Evolutionary conservation across 1,140 invertebrate species (phyloP).

Genomic region (Temnothorax longispinosus): DNA sequence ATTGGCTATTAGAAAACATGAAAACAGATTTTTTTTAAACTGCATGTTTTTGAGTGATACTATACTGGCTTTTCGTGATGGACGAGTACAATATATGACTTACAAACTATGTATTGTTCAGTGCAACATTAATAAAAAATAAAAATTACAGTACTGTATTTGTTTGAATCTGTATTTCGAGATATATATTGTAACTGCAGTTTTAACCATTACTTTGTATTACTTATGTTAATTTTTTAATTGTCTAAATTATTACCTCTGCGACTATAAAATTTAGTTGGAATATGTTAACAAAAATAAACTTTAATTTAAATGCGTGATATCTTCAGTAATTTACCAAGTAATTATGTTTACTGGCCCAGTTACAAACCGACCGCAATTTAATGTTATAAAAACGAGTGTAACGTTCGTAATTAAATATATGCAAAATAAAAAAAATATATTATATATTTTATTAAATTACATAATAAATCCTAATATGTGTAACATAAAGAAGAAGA

Average conservation of each 20-base stretch:
- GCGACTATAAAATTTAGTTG: neutral
- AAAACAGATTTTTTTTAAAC: conserved; percentile 9
- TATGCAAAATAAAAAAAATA: neutral
- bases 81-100: neutral
- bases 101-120: conserved; percentile 3
- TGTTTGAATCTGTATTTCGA: neutral
- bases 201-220: neutral
- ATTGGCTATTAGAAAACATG: conserved; percentile 35
- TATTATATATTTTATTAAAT: neutral
- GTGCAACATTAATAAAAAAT: conserved; percentile 1
- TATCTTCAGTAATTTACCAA: neutral
- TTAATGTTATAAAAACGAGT: neutral
- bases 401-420: neutral
- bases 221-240: neutral
- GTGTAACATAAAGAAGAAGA: neutral
- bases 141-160: neutral
- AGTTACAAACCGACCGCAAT: neutral
- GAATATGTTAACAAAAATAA: neutral
- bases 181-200: neutral
- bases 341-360: neutral
- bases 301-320: neutral
- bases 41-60: neutral
- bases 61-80: neutral
- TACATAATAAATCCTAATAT: conserved; percentile 2
- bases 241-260: neutral